Evolutionary conservation across 2,888 invertebrate species (phyloP).

Genomic region (Marronus borbonicus): DNA sequence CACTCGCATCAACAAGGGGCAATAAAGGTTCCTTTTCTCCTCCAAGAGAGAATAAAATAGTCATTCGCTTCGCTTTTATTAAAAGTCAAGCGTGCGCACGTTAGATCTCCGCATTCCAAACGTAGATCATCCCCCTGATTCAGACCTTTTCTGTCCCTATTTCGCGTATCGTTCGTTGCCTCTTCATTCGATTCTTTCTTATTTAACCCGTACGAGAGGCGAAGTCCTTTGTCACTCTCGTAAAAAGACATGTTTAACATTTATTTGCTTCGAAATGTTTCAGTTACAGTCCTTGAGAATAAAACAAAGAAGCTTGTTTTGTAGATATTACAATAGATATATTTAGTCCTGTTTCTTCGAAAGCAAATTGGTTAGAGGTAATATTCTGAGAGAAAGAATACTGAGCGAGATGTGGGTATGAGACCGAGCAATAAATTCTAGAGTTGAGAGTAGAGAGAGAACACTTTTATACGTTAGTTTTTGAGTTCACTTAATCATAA

Average conservation of each 20-base stretch:
- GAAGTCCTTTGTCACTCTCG: conserved; percentile 57
- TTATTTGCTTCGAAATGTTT: conserved; percentile 6
- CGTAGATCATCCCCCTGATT: conserved; percentile 60
- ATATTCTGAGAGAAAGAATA: too few species aligned
- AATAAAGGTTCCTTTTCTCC: conserved; percentile 57
- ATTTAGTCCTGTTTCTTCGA: too few species aligned
- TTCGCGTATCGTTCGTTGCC: conserved; percentile 60
- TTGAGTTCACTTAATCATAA: too few species aligned
- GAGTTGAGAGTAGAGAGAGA: too few species aligned
- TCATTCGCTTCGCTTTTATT: conserved; percentile 68
- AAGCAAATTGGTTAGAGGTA: too few species aligned
- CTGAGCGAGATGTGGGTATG: too few species aligned
- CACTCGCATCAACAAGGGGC: conserved; percentile 58
- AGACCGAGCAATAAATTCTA: too few species aligned
- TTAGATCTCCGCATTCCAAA: conserved; percentile 54
- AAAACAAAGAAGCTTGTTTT: background rate
- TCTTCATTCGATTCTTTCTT: conserved; percentile 62
- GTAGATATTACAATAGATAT: too few species aligned
- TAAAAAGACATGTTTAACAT: conserved; percentile 30
- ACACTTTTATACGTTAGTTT: too few species aligned
- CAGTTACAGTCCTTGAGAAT: background rate
- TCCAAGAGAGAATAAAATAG: conserved; percentile 64
- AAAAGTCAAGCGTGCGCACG: conserved; percentile 69
- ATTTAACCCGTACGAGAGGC: conserved; percentile 60
- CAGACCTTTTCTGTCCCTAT: conserved; percentile 56